Base-by-base conservation (phyloP, 2,888 invertebrate genomes). In the Callyntrura guangdongensis region DNA sequence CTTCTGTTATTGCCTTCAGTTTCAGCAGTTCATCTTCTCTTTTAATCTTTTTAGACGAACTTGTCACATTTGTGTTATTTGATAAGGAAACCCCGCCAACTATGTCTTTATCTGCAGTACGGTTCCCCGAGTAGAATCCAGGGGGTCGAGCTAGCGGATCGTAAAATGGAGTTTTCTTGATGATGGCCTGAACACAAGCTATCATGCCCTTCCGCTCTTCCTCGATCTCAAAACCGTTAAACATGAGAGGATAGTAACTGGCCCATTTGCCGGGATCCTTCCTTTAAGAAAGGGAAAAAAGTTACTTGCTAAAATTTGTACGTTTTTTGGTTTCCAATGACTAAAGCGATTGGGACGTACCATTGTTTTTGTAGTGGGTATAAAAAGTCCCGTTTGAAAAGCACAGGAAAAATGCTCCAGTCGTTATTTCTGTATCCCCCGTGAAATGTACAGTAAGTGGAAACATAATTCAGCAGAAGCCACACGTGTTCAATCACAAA, bases 401-500 rank as follows among this genome's bases (percentile, higher is more conserved):
- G 36, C 27, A 69, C 27, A 12, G 88, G 88, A 25, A 82, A 82
- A 14, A 77, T 61, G 14, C 69, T 82, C 91, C 91, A 91, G 22
- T 61, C 47, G 45, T 91, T 91, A 49, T 69, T 64, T 8, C 45
- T 36, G 22, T 77, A 87, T 22, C 45, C 56, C 25, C 25, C n/a
- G 1, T 47, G 20, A 4, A 0, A n/a, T 12, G 64, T 79, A 20
- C 91, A 91, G 53, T 84, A 87, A 0, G 88, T 87, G 8, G 67
- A 53, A 14, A 88, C 56, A 61, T 64, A 91, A 36, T 91, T 91
- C 4, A 91, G 17, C 45, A 91, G 49, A 1, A 91, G 45, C 91
- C 91, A 91, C 20, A 91, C 36, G 20, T 87, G 77, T 22, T 91
- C 91, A 59, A 89, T 89, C 0, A 89, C 89, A n/a, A 49, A 83